These are phyloP conservation scores for Tapirus indicus DNA, from an alignment of 2,797 vertebrate species.

Conservation along the genomic window DNA sequence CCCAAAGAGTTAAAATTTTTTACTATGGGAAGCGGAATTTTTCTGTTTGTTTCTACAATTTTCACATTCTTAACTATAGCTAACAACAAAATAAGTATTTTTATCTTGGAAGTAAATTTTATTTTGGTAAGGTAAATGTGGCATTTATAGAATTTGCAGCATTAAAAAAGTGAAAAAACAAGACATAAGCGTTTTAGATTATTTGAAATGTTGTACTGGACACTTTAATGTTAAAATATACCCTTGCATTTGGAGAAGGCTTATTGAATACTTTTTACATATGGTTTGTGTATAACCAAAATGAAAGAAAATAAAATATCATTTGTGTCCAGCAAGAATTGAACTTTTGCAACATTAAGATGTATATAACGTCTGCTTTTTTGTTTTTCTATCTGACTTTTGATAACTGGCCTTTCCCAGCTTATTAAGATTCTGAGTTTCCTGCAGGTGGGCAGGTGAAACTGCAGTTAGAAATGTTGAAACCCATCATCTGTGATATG, in stretches of 20 bases:
- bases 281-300: neutral
- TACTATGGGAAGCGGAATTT: neutral
- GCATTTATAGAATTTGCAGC: neutral
- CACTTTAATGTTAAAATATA: neutral
- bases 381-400: neutral
- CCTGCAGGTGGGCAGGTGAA: neutral
- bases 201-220: neutral
- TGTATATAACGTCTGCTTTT: too few species aligned
- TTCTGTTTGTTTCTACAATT: neutral
- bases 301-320: neutral
- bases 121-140: neutral
- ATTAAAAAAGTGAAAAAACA: neutral
- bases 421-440: neutral
- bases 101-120: neutral
- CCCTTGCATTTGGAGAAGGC: neutral
- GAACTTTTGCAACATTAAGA: neutral
- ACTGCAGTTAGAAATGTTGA: neutral
- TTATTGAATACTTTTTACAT: neutral
- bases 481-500: neutral
- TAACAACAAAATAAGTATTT: neutral
- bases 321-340: neutral
- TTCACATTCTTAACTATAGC: neutral
- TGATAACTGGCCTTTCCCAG: neutral
- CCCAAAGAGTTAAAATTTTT: neutral
- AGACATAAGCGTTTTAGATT: neutral